Evolutionary conservation across 1,140 invertebrate species (phyloP).

Genomic region (Lepidurus packardi): DNA sequence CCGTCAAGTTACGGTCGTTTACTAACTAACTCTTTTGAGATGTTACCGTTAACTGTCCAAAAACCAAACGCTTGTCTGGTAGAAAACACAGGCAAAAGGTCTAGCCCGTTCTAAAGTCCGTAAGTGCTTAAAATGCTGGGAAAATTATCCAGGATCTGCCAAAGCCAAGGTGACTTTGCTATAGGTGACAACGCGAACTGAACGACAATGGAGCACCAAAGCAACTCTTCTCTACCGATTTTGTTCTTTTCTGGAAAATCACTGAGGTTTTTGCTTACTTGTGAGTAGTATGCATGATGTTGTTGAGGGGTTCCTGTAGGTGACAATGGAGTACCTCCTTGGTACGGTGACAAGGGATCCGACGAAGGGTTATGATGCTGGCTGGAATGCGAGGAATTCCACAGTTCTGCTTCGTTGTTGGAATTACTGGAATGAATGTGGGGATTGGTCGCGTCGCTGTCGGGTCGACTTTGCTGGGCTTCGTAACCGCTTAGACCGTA

Average conservation of each 20-base stretch:
- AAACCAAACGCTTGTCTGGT: background rate
- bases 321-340: conserved; percentile 22
- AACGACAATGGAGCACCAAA: background rate
- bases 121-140: background rate
- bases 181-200: background rate
- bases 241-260: background rate
- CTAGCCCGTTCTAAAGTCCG: background rate
- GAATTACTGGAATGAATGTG: conserved; percentile 18
- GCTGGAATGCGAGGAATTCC: conserved; percentile 29
- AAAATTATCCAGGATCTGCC: background rate
- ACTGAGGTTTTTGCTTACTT: background rate
- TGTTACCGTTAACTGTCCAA: conserved; percentile 15
- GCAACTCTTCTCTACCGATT: background rate
- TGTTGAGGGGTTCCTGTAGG: conserved; percentile 22
- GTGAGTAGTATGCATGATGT: conserved; percentile 24
- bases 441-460: background rate
- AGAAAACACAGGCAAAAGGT: background rate
- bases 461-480: conserved; percentile 28
- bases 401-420: conserved; percentile 31
- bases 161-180: background rate
- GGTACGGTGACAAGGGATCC: conserved; percentile 26
- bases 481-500: conserved; percentile 34
- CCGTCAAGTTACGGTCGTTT: background rate
- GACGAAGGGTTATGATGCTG: conserved; percentile 14
- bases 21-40: background rate